Conservation (phyloP, 2,888 invertebrate species). For the Chrysolina americana region DNA sequence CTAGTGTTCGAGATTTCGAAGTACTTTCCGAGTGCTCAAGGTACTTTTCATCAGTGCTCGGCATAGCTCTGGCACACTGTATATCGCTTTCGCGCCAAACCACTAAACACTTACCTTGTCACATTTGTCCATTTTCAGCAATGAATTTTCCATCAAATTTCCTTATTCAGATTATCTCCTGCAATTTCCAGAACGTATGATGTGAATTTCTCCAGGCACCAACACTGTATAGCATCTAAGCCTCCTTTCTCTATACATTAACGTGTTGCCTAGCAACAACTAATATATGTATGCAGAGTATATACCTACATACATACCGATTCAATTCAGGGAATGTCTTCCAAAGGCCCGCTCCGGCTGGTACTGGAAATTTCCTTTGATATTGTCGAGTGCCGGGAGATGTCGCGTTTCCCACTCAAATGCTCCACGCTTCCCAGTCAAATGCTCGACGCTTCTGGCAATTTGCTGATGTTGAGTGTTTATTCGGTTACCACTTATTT, state of each 20-base stretch:
- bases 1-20: too few relatives aligned
- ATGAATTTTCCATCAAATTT: too few relatives aligned
- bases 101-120: too few relatives aligned
- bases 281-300: neutral
- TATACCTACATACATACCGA: neutral
- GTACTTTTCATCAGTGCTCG: too few relatives aligned
- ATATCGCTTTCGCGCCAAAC: too few relatives aligned
- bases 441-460: constrained; percentile 23
- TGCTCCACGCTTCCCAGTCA: constrained; percentile 10
- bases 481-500: constrained; percentile 34
- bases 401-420: constrained; percentile 21
- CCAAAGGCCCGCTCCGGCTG: neutral
- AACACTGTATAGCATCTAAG: neutral
- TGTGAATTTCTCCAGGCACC: too few relatives aligned
- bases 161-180: too few relatives aligned
- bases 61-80: too few relatives aligned
- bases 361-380: constrained; percentile 29
- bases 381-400: constrained; percentile 5
- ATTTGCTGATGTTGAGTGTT: constrained; percentile 32
- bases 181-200: too few relatives aligned
- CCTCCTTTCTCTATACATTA: neutral
- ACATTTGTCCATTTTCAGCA: too few relatives aligned
- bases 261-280: neutral
- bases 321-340: constrained; percentile 5
- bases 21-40: too few relatives aligned